phyloP scores from a whole-genome alignment of 2,113 vertebrate genomes.

The Tragelaphus strepsiceros region DNA sequence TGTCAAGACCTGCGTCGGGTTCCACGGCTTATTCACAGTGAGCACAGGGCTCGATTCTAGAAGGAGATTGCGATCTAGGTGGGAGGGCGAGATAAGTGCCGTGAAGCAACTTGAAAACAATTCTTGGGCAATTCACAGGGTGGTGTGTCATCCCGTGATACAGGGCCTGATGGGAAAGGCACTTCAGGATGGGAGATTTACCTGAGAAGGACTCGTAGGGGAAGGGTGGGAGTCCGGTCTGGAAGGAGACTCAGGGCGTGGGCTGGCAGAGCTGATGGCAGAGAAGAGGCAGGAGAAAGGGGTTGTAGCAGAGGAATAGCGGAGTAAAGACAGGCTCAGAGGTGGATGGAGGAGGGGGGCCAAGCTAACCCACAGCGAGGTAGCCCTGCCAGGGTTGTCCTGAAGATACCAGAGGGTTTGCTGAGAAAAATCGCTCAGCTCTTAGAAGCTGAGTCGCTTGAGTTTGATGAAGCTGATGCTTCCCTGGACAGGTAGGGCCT shows the following conservation, averaged over 20 bases:
- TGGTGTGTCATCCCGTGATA: background rate
- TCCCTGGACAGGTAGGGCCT: background rate
- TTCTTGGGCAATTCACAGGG: background rate
- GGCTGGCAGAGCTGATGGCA: background rate
- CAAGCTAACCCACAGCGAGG: accelerated
- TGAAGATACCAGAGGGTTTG: background rate
- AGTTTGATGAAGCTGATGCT: background rate
- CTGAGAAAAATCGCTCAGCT: background rate
- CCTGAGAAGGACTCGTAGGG: background rate
- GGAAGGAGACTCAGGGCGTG: background rate
- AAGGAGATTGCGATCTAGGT: background rate
- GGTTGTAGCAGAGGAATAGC: background rate
- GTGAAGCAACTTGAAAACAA: background rate
- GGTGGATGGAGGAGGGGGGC: accelerated
- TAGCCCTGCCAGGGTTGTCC: accelerated
- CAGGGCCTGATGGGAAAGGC: background rate
- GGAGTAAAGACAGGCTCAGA: background rate
- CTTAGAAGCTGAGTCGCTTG: background rate
- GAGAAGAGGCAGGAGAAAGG: background rate
- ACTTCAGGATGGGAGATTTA: background rate
- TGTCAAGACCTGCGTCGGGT: background rate
- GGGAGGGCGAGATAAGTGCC: background rate
- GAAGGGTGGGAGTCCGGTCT: background rate
- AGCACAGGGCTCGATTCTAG: background rate
- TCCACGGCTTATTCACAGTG: background rate